These are phyloP conservation scores for Glaucidium brasilianum DNA, from an alignment of 2,113 vertebrate genomes.

Conservation along the genomic window DNA sequence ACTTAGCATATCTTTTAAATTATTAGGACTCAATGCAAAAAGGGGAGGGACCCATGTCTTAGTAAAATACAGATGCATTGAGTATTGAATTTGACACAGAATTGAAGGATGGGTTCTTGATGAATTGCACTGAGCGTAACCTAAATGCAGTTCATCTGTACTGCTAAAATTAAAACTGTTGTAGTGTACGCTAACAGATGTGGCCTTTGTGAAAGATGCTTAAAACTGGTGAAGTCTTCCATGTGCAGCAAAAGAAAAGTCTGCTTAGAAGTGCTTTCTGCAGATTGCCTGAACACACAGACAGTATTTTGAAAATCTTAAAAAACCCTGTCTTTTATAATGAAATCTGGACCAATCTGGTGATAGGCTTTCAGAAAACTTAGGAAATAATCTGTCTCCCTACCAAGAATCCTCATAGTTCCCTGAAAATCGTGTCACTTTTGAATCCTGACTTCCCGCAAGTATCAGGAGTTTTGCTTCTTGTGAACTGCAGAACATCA, in stretches of 20 bases:
- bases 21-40: background rate
- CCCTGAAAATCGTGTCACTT: background rate
- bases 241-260: background rate
- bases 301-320: background rate
- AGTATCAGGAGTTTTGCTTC: background rate
- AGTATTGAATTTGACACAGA: background rate
- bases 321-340: background rate
- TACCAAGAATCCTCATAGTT: background rate
- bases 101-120: background rate
- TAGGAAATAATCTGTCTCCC: background rate
- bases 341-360: background rate
- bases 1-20: fast-evolving
- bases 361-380: background rate
- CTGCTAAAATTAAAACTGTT: background rate
- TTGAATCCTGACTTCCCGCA: background rate
- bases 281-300: background rate
- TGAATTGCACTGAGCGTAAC: background rate
- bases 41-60: background rate
- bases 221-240: background rate
- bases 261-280: background rate
- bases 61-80: background rate
- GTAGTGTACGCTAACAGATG: background rate
- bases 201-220: background rate
- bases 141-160: background rate
- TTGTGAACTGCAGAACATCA: background rate